A percentile compares a stretch with the other conserved stretches of the same genome.
Evolutionary conservation across 2,888 invertebrate genomes (phyloP).

Genomic region (Iselma pallidipennis): DNA sequence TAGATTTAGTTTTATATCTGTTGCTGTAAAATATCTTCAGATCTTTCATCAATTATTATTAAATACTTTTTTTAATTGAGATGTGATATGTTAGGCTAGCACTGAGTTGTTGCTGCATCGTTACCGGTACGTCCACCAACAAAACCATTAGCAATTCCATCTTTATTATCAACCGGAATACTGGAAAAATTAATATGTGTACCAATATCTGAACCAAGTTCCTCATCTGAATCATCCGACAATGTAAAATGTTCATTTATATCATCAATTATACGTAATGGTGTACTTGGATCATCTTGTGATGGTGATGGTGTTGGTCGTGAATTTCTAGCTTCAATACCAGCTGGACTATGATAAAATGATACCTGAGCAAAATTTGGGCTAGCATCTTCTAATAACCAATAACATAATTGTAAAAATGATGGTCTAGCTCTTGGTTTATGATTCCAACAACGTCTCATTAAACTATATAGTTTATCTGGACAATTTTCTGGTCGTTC

Average conservation of each 20-base stretch:
- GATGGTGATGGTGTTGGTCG: conserved; percentile 44
- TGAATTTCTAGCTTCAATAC: conserved; percentile 57
- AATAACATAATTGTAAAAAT: conserved; percentile 81
- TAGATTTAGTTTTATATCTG: conserved; percentile 20
- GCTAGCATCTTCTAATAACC: conserved; percentile 68
- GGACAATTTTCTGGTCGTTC: conserved; percentile 96
- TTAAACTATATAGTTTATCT: conserved; percentile 84
- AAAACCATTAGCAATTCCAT: conserved; percentile 50
- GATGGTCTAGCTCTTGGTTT: conserved; percentile 77
- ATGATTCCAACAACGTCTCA: conserved; percentile 92
- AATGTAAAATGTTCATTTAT: conserved; percentile 43
- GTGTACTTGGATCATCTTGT: conserved; percentile 52
- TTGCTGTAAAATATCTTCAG: conserved; percentile 37
- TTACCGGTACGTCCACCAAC: conserved; percentile 50
- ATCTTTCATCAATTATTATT: conserved; percentile 29
- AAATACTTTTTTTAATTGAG: conserved; percentile 35
- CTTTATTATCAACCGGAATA: conserved; percentile 44
- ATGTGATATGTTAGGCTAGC: conserved; percentile 46
- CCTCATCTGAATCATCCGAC: conserved; percentile 39
- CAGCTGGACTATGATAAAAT: conserved; percentile 66
- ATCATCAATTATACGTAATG: conserved; percentile 44
- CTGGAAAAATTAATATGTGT: conserved; percentile 48
- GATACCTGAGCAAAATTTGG: conserved; percentile 64
- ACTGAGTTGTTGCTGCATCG: conserved; percentile 50
- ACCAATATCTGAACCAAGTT: conserved; percentile 34